These are phyloP conservation scores for Rapana venosa DNA, from an alignment of 2,888 invertebrate species.

Conservation along the genomic window DNA sequence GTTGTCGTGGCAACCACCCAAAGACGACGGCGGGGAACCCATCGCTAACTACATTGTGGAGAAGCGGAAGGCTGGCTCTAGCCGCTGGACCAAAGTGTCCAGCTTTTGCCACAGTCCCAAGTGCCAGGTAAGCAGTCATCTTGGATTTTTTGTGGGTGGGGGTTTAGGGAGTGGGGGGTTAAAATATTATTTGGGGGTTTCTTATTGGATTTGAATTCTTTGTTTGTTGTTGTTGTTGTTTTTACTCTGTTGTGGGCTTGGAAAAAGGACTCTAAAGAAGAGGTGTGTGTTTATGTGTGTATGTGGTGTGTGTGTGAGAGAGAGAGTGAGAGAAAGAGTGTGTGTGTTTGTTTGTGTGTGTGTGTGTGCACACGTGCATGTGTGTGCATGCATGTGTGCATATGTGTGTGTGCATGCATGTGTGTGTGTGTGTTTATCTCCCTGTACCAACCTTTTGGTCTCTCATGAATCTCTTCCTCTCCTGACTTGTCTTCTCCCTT, in stretches of 20 bases:
- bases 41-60: slow-evolving; percentile 98
- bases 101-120: slow-evolving; percentile 85
- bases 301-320: too few relatives aligned
- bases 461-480: too few relatives aligned
- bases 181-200: too few relatives aligned
- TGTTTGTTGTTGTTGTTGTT: too few relatives aligned
- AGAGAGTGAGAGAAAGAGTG: not conserved
- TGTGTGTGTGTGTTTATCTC: not conserved
- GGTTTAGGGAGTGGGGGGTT: too few relatives aligned
- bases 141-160: too few relatives aligned
- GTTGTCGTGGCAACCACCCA: slow-evolving; percentile 96
- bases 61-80: slow-evolving; percentile 85
- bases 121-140: slow-evolving; percentile 54
- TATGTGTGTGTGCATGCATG: not conserved
- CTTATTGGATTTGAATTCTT: too few relatives aligned
- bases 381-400: too few relatives aligned
- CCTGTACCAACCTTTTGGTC: not conserved
- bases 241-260: too few relatives aligned
- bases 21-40: slow-evolving; percentile 96
- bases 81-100: slow-evolving; percentile 79
- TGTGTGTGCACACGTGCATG: not conserved
- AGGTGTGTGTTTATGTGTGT: too few relatives aligned
- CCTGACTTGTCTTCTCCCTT: too few relatives aligned
- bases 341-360: slow-evolving; percentile 8
- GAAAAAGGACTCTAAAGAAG: too few relatives aligned